Evolutionary conservation across 2,797 vertebrate genomes (phyloP).

Genomic region (Mormyrus hasselquistii): DNA sequence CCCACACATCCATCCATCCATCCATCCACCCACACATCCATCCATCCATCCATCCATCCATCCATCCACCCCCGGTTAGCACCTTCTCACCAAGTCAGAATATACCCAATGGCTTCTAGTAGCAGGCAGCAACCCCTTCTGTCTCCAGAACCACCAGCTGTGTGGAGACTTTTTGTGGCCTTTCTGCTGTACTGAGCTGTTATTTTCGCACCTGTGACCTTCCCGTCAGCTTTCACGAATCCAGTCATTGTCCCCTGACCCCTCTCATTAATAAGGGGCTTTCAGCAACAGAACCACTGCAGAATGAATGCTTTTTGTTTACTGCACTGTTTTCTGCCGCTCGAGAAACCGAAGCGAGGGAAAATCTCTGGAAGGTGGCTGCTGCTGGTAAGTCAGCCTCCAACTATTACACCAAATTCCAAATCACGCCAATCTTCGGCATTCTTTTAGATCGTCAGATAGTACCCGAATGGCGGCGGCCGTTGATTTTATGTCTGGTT

Average conservation of each 20-base stretch:
- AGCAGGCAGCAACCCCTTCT: background rate
- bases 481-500: background rate
- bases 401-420: background rate
- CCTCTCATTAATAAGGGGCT: conserved; percentile 2
- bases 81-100: background rate
- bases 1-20: background rate
- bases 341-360: background rate
- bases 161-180: background rate
- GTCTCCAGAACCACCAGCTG: background rate
- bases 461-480: background rate
- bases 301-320: background rate
- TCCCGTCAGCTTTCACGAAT: background rate
- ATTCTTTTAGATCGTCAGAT: background rate
- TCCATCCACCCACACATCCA: background rate
- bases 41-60: background rate
- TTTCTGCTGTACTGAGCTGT: background rate
- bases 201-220: background rate
- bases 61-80: background rate
- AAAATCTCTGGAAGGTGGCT: background rate
- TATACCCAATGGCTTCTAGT: background rate
- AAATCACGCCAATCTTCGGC: background rate
- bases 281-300: background rate
- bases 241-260: background rate
- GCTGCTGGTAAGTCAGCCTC: background rate
- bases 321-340: background rate